Evolutionary conservation across 64 coral and sea anemone genomes (phyloP).

Genomic region (Cladopsammia gracilis): DNA sequence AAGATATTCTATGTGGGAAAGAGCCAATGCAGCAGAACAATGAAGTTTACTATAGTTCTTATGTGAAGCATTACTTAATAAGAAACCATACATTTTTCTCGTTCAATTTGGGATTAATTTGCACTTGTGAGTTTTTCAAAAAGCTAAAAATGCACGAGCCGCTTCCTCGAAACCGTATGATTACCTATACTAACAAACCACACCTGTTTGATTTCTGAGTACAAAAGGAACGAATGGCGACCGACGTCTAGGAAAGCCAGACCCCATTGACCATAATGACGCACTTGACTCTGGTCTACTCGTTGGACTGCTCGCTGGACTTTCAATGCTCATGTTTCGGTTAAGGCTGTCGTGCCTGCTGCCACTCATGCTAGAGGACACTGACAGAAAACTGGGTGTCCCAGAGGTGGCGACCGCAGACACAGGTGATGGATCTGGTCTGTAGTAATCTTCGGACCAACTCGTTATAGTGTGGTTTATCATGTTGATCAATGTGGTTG

Average conservation of each 20-base stretch:
- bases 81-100: no score
- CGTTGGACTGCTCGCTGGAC: slow-evolving; percentile 62
- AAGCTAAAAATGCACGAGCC: no score
- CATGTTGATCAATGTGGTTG: slow-evolving; percentile 87
- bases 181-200: background rate
- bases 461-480: slow-evolving; percentile 88
- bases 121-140: no score
- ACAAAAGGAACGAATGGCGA: slow-evolving; percentile 95
- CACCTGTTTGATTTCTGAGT: slow-evolving; percentile 93
- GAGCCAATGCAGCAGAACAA: no score
- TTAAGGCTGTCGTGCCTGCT: slow-evolving; percentile 66
- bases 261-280: slow-evolving; percentile 75
- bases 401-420: slow-evolving; percentile 50
- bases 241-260: slow-evolving; percentile 78
- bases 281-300: slow-evolving; percentile 81
- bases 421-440: slow-evolving; percentile 47
- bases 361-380: slow-evolving; percentile 53
- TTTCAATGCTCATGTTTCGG: slow-evolving; percentile 73
- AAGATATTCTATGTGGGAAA: no score
- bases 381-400: slow-evolving; percentile 16
- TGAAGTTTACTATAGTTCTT: no score
- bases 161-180: no score
- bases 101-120: no score
- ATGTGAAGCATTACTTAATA: no score
- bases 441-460: slow-evolving; percentile 97